Percentiles rank a stretch among this genome's conserved stretches.
phyloP scores from a whole-genome alignment of 2,888 invertebrate genomes.

The Chrysopilus asiliformis region DNA sequence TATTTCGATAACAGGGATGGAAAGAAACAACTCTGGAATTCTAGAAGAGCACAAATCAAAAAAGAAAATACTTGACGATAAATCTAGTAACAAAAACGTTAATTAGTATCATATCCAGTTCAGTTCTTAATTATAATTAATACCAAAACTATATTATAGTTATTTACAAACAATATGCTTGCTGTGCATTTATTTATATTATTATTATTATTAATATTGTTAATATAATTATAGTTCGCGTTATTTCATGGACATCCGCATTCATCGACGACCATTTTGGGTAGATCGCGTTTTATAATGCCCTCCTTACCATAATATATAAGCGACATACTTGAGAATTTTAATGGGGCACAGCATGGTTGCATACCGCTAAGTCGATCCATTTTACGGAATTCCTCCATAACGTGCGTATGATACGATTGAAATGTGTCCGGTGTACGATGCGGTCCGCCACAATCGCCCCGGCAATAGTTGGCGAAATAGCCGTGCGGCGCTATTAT shows the following conservation, averaged over 20 bases:
- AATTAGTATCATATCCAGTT: no score
- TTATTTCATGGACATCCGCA: conserved; percentile 74
- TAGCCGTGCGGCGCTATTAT: conserved; percentile 83
- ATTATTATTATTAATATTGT: no score
- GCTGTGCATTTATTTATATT: no score
- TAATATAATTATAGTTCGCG: not conserved
- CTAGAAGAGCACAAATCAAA: no score
- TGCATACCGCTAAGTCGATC: conserved; percentile 63
- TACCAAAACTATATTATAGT: no score
- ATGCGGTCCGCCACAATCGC: conserved; percentile 66
- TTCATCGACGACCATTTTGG: conserved; percentile 93
- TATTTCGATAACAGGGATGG: no score
- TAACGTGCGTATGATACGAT: conserved; percentile 81
- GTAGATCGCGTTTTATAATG: conserved; percentile 84
- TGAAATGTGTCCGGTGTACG: conserved; percentile 71
- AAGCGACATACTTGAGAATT: conserved; percentile 83
- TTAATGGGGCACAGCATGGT: conserved; percentile 84
- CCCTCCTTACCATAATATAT: conserved; percentile 80
- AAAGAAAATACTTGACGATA: no score
- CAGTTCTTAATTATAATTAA: no score
- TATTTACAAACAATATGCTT: no score
- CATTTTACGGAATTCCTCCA: conserved; percentile 75
- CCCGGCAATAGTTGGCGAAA: conserved; percentile 87
- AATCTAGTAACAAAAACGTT: no score
- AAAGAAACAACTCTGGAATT: no score